Evolutionary conservation across 2,797 vertebrate genomes (phyloP), one percentile per base, ranked within the genome.

Genomic region (Brachyalestes nurse): DNA sequence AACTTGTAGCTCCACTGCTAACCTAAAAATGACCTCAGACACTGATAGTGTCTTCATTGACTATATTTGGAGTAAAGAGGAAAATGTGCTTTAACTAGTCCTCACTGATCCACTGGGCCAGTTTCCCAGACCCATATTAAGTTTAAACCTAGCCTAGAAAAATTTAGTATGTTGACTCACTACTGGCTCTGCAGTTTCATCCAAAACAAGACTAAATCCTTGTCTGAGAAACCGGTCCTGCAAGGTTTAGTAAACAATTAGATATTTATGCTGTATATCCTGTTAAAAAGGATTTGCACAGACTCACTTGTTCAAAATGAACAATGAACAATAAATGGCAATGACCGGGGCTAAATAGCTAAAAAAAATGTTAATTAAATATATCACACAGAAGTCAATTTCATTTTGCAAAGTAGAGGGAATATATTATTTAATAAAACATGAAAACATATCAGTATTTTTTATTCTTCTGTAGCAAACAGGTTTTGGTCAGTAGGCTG

Each of bases 101-200:
- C 17, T 34, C 6, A 6, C 0, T 65, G 62, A 38, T 40, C 1
- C 17, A 66, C 34, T 66, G 64, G 17, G 61, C 64, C 64, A 9
- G 38, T 42, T 66, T 66, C 64, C 60, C 64, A 66, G 17, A 66
- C 19, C 38, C 40, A 66, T 17, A 66, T 42, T 40, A 65, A 65
- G 34, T 6, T 34, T 17, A 40, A 65, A 16, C 34, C 6, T 40
- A 42, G 64, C 10, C 38, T 66, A 12, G 8, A n/a, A 28, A 6
- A 66, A 42, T 21, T 66, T 21, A 0, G 16, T 42, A 40, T 8
- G 38, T 0, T 66, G 17, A 66, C 19, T 66, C 3, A 45, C 4
- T 9, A 66, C 5, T 66, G 8, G 14, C 38, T 66, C 16, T 65
- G 62, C 62, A 66, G 9, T 45, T 65, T 21, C 42, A 13, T 34